Percentiles rank a stretch among this genome's conserved stretches.
Conservation (phyloP, 1,140 invertebrate genomes). For the Drosophila arawakana region DNA sequence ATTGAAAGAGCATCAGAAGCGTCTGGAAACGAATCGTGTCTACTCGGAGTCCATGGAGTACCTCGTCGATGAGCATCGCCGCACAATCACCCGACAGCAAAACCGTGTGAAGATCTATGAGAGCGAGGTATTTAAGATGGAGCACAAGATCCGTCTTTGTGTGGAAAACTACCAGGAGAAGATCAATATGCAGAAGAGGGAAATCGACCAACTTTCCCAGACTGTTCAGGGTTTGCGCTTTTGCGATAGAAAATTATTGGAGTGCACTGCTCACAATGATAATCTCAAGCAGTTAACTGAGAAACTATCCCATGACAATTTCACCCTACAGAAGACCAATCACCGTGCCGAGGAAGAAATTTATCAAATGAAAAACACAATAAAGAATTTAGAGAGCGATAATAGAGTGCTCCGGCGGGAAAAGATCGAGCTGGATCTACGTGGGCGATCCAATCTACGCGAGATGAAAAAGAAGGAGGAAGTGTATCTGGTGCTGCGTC, state of each 20-base stretch:
- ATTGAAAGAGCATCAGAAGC: constrained; percentile 81
- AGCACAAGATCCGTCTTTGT: constrained; percentile 87
- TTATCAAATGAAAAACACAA: neutral
- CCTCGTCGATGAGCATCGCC: constrained; percentile 20
- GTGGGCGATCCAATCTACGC: neutral
- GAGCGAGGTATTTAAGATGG: constrained; percentile 12
- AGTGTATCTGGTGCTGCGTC: constrained; percentile 17
- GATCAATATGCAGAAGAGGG: neutral
- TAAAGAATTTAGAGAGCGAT: neutral
- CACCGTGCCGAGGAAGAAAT: constrained; percentile 20
- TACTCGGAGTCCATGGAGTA: constrained; percentile 83
- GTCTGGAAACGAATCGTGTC: constrained; percentile 74
- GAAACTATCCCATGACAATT: constrained; percentile 10
- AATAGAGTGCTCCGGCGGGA: neutral
- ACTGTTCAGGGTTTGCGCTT: neutral
- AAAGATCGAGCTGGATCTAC: neutral
- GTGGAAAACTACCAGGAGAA: constrained; percentile 87
- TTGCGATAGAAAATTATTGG: neutral
- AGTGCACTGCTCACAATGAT: neutral
- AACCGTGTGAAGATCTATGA: neutral
- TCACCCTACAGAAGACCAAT: neutral
- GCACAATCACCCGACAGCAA: neutral
- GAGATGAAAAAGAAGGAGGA: constrained; percentile 46
- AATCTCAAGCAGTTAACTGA: constrained; percentile 24
- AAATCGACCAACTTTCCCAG: constrained; percentile 15